Evolutionary conservation across 2,888 invertebrate genomes (phyloP), one percentile per base, ranked within the genome.

Genomic region (Tuta absoluta): DNA sequence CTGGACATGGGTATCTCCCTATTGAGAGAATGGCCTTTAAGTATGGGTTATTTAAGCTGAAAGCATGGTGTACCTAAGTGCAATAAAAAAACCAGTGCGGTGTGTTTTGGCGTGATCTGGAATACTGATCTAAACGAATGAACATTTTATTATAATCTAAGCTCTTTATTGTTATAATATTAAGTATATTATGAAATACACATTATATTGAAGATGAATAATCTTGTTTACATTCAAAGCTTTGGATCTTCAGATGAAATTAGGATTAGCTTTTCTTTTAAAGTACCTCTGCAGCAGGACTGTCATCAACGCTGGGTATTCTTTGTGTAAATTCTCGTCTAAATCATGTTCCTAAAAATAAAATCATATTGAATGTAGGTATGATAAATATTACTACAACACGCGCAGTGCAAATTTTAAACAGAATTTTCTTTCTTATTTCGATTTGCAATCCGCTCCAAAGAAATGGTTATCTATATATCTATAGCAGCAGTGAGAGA

Each of bases 241-340:
- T 28, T n/a, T n/a, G 28, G 2, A 2, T 53, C 28, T 23, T 53
- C 8, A 51, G 17, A 8, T 33, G 7, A 12, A 17, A 14, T 56
- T n/a, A 10, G 76, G 75, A 72, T 71, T 19, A 12, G 33, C 19
- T 4, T 58, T 64, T 21, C 19, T 28, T 37, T 93, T 86, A 72
- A 94, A 94, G 79, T 94, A 94, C 65, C 94, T 84, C 73, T 94
- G 94, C 19, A 93, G 92, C 24, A 94, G 80, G 64, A 92, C 89
- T 0, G 93, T 89, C 91, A 94, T 93, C 24, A 94, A 75, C 12
- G 92, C 85, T 0, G 93, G 90, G 72, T 92, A 94, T 67, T 93
- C 91, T 49, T 82, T 78, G 60, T 80, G 80, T 14, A 83, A 69
- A 21, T 79, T 82, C 4, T 81, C 77, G 58, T 89, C 89, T 10